Evolutionary conservation across 2,797 vertebrate genomes (phyloP).

Genomic region (Sparus aurata): DNA sequence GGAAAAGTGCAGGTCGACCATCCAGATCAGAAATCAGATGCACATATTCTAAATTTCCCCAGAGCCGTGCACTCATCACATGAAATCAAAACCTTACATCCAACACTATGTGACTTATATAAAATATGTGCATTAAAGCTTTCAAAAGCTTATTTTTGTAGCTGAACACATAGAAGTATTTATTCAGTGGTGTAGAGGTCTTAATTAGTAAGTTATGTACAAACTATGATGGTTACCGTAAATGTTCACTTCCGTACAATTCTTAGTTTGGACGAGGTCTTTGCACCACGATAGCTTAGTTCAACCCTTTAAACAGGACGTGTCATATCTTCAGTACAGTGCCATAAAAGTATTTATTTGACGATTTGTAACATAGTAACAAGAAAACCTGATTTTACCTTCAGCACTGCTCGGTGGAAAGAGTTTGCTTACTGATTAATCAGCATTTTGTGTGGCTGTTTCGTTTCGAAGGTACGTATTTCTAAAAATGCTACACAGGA

Average conservation of each 20-base stretch:
- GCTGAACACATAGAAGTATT: slow-evolving; percentile 59
- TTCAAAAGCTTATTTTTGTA: slow-evolving; percentile 57
- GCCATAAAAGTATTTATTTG: slow-evolving; percentile 45
- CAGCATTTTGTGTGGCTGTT: slow-evolving; percentile 48
- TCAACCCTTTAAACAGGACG: slow-evolving; percentile 51
- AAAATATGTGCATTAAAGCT: slow-evolving; percentile 51
- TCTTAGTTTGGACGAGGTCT: slow-evolving; percentile 49
- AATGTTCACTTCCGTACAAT: slow-evolving; percentile 48
- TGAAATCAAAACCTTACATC: slow-evolving; percentile 13
- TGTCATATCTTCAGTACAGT: slow-evolving; percentile 56
- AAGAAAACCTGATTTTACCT: slow-evolving; percentile 32
- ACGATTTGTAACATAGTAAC: slow-evolving; percentile 45
- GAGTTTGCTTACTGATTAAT: slow-evolving; percentile 18
- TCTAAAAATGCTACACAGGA: slow-evolving; percentile 36
- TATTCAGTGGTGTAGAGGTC: slow-evolving; percentile 52
- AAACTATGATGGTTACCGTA: slow-evolving; percentile 39
- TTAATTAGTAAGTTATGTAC: slow-evolving; percentile 42
- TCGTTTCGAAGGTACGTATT: slow-evolving; percentile 47
- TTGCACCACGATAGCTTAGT: slow-evolving; percentile 32
- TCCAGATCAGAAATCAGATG: slow-evolving; percentile 15
- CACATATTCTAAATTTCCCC: slow-evolving; percentile 11
- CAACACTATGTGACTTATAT: slow-evolving; percentile 46
- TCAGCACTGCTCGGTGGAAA: slow-evolving; percentile 45
- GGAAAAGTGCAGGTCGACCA: slow-evolving; percentile 4
- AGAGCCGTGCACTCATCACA: not conserved